A percentile compares a stretch with the other conserved stretches of the same genome.
Conservation (phyloP, 64 coral and sea anemone species). For the Porites australiensis region DNA sequence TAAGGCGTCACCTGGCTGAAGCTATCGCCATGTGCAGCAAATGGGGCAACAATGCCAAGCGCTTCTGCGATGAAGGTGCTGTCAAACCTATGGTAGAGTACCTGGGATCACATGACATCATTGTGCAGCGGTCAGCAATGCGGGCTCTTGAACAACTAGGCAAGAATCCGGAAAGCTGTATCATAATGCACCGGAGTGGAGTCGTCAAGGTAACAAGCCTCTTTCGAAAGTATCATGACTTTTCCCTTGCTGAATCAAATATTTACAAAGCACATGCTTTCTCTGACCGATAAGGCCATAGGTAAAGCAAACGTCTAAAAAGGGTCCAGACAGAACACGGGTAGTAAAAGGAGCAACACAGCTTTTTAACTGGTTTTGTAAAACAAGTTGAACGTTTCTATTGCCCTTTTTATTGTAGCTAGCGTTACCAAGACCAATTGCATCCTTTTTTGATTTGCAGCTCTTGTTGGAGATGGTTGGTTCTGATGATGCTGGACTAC, state of each 20-base stretch:
- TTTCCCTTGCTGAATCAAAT: no score
- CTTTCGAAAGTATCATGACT: neutral
- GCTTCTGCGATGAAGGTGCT: slow-evolving; percentile 76
- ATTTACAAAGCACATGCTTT: no score
- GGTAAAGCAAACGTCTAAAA: no score
- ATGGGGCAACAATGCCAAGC: slow-evolving; percentile 80
- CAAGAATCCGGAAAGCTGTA: slow-evolving; percentile 75
- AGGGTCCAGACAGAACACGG: no score
- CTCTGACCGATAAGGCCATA: no score
- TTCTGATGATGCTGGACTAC: slow-evolving; percentile 78
- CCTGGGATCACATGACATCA: slow-evolving; percentile 67
- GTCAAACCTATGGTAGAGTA: slow-evolving; percentile 85
- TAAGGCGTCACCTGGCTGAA: slow-evolving; percentile 80
- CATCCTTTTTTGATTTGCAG: slow-evolving; percentile 20
- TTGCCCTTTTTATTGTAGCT: no score
- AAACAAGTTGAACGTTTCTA: no score
- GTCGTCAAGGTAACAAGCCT: slow-evolving; percentile 74
- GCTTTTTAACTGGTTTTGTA: no score
- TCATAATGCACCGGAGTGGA: slow-evolving; percentile 85
- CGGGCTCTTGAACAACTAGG: slow-evolving; percentile 79
- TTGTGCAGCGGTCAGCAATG: slow-evolving; percentile 81
- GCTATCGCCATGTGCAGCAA: slow-evolving; percentile 84
- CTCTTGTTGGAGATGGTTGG: slow-evolving; percentile 85
- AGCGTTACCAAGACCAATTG: no score
- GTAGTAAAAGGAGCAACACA: no score